Percentiles rank a stretch among this genome's conserved stretches.
These are phyloP conservation scores for Hippopotamus amphibius DNA, from an alignment of 2,113 vertebrate genomes.

Conservation along the genomic window DNA sequence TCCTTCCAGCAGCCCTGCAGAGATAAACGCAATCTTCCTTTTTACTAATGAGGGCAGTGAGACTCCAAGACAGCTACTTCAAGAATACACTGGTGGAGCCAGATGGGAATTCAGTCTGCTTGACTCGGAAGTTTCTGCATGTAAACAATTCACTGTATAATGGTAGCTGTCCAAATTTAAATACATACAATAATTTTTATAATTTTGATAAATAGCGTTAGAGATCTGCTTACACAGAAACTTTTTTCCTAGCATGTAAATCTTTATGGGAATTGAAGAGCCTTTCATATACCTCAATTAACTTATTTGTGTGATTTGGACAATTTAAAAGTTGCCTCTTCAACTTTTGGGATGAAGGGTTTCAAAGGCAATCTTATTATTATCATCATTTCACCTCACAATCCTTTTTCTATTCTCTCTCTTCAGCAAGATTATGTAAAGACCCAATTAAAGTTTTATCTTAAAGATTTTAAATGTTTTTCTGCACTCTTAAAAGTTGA, in stretches of 20 bases:
- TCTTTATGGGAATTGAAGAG: background rate
- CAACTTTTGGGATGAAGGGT: background rate
- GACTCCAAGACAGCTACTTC: background rate
- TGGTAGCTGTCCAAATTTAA: background rate
- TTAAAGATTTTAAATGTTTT: background rate
- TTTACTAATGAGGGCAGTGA: background rate
- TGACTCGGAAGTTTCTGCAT: background rate
- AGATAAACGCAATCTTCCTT: background rate
- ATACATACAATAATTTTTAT: background rate
- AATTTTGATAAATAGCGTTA: background rate
- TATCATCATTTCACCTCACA: background rate
- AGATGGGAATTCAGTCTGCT: background rate
- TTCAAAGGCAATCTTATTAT: background rate
- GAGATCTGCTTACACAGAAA: background rate
- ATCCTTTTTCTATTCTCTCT: background rate
- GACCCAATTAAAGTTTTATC: background rate
- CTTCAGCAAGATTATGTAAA: background rate
- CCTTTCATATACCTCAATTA: background rate
- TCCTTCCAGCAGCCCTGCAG: background rate
- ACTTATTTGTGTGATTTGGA: background rate
- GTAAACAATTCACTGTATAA: background rate
- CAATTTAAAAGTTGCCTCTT: background rate
- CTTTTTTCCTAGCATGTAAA: background rate
- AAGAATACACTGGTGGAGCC: background rate
- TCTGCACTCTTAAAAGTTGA: background rate